These are phyloP conservation scores for Minunthozetes semirufus DNA, from an alignment of 2,888 invertebrate species.

Conservation along the genomic window DNA sequence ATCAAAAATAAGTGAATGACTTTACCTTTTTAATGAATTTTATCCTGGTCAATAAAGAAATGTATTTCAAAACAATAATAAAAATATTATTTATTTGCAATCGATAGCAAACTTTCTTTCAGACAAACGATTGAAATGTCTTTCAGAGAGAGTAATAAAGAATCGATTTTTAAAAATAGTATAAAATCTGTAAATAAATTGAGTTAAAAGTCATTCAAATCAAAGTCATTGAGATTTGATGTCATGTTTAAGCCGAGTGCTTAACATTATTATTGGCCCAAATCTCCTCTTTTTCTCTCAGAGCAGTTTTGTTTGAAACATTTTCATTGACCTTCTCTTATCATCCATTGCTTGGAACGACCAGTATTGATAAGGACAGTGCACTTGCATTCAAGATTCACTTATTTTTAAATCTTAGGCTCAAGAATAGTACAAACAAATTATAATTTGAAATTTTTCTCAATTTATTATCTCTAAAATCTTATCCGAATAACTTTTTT, in stretches of 20 bases:
- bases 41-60: too few species aligned
- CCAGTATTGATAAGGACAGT: slow-evolving; percentile 11
- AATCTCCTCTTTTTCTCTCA: background rate
- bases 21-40: too few species aligned
- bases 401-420: background rate
- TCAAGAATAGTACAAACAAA: background rate
- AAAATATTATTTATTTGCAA: too few species aligned
- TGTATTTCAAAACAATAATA: too few species aligned
- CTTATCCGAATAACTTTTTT: background rate
- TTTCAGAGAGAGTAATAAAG: background rate
- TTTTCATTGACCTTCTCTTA: slow-evolving; percentile 10
- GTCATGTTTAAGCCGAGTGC: slow-evolving; percentile 7
- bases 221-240: slow-evolving; percentile 18
- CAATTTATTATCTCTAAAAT: background rate
- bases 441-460: background rate
- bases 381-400: background rate
- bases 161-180: background rate
- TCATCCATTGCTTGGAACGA: background rate
- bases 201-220: slow-evolving; percentile 3
- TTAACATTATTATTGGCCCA: slow-evolving; percentile 20
- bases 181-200: background rate
- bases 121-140: background rate
- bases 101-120: background rate
- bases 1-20: too few species aligned
- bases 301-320: background rate